These are phyloP conservation scores for Acronicta leporina DNA, from an alignment of 2,888 invertebrate genomes.

Conservation along the genomic window DNA sequence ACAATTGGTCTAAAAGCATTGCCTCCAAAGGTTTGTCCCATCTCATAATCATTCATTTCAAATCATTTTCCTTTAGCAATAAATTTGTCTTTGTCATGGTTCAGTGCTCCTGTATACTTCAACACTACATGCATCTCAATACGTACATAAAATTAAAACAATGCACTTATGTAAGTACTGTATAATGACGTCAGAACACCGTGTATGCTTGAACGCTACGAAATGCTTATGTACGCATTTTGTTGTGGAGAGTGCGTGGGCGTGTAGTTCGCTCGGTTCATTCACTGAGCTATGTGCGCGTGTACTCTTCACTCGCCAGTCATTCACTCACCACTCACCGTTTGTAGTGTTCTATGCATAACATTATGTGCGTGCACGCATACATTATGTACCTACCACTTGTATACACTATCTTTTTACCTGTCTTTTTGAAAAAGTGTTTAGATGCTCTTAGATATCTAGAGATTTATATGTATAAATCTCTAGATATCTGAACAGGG, in stretches of 20 bases:
- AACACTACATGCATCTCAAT: conserved; percentile 5
- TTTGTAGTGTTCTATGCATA: no score
- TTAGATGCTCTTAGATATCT: no score
- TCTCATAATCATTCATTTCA: no score
- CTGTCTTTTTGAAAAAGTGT: no score
- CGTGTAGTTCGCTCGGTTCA: background rate
- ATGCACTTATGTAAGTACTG: conserved; percentile 11
- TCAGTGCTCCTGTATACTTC: background rate
- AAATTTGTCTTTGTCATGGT: no score
- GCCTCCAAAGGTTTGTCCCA: no score
- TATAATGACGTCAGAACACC: conserved; percentile 16
- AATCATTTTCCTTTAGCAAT: no score
- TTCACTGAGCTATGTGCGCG: conserved; percentile 4
- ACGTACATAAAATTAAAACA: conserved; percentile 23
- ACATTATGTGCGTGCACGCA: conserved; percentile 9
- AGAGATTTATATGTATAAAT: no score
- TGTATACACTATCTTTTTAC: background rate
- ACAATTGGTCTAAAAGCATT: no score
- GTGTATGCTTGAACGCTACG: no score
- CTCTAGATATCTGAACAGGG: no score
- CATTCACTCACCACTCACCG: conserved; percentile 7
- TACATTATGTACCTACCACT: conserved; percentile 3
- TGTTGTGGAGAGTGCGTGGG: conserved; percentile 1
- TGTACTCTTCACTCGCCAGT: conserved; percentile 16
- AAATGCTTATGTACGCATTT: background rate